Conservation (phyloP, 2,113 vertebrate species). For the Zapus hudsonius region DNA sequence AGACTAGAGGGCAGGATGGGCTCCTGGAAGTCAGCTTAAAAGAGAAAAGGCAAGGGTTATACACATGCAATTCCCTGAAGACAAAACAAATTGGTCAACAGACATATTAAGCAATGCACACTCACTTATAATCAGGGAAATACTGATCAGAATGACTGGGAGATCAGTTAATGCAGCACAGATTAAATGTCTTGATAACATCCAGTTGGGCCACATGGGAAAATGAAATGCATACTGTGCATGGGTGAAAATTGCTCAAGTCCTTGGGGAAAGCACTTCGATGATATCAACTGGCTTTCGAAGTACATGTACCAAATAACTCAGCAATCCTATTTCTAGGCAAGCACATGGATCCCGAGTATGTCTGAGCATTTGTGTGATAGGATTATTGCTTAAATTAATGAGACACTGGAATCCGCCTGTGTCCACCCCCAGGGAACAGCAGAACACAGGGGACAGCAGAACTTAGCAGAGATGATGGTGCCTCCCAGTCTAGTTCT, state of each 20-base stretch:
- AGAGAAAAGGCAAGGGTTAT: constrained; percentile 12
- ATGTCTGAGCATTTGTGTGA: background rate
- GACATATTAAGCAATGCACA: background rate
- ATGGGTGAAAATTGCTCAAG: background rate
- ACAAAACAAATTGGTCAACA: constrained; percentile 48
- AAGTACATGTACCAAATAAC: background rate
- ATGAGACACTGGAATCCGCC: background rate
- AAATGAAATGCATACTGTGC: background rate
- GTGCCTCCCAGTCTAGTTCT: background rate
- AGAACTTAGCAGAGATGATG: background rate
- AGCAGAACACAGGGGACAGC: background rate
- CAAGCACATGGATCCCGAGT: background rate
- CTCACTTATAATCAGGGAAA: background rate
- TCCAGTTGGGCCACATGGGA: background rate
- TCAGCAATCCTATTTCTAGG: constrained; percentile 17
- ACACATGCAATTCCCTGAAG: background rate
- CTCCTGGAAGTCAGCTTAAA: constrained; percentile 28
- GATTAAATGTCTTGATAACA: background rate
- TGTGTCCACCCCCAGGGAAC: too few relatives aligned
- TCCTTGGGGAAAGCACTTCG: background rate
- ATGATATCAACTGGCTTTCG: background rate
- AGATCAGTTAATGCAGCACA: background rate
- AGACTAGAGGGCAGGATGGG: background rate
- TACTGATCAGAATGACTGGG: background rate
- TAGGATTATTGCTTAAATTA: background rate